Base-by-base conservation (phyloP, 1,140 invertebrate species). In the Goniozus legneri region DNA sequence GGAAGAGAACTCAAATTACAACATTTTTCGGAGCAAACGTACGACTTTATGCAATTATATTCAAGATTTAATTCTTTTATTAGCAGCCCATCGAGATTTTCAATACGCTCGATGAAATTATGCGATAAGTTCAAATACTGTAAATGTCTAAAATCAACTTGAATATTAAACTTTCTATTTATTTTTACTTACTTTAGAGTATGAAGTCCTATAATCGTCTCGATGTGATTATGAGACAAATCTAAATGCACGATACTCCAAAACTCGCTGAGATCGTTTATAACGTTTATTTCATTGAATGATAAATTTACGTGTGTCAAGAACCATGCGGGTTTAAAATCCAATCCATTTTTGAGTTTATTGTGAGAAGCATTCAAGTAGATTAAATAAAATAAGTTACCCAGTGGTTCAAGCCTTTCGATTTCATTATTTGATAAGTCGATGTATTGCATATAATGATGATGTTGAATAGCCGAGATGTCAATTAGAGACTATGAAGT, bases 181-280 rank as follows among this genome's bases (percentile, higher is more conserved):
- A 36, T 13, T 24, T 21, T 24, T n/a, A 51, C 39, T 35, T 37
- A 69, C 64, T 54, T 66, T 6, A 69, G 50, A 57, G 65, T 65
- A 16, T 64, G 47, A 6, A 67, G 32, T 13, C 60, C 64, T 24
- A 33, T 36, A 20, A 69, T 65, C 1, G 14, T 51, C 36, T 67
- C 62, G 8, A 69, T 62, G 7, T 35, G 41, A 32, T 69, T 69
- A 20, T 69, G 58, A 12, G 64, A 69, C 13, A 69, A 50, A 51
- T 69, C 56, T n/a, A 67, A 50, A 14, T 41, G 49, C 4, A 67
- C 52, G 12, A 69, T 69, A 41, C 65, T 69, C 66, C 64, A 69
- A 37, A 67, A 69, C 15, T 52, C 35, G 3, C 32, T 52, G 8
- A 67, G 42, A 41, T 64, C 56, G 4, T 33, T 32, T 30, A 69